Evolutionary conservation across 2,888 invertebrate genomes (phyloP).

Genomic region (Trachelus stipa): DNA sequence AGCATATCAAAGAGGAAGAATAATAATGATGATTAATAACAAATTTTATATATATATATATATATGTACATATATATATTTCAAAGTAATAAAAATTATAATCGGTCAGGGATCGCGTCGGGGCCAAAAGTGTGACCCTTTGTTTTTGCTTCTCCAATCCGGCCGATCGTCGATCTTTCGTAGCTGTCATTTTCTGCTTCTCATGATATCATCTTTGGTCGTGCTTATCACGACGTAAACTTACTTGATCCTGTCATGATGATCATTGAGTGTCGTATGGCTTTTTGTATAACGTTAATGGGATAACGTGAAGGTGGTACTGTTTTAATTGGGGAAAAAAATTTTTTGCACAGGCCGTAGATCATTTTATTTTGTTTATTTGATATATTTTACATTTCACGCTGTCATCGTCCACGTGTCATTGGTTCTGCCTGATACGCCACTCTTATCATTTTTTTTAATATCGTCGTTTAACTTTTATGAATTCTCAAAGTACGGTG

Average conservation of each 20-base stretch:
- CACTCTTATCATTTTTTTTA: conserved; percentile 55
- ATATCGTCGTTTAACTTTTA: conserved; percentile 15
- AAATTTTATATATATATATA: not conserved
- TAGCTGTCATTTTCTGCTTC: not conserved
- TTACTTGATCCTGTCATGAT: too few species aligned
- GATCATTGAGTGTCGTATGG: too few species aligned
- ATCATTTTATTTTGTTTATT: not conserved
- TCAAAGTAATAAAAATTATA: not conserved
- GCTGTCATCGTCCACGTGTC: conserved; percentile 24
- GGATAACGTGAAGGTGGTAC: too few species aligned
- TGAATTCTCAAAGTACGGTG: not conserved
- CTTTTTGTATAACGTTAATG: too few species aligned
- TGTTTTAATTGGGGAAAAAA: not conserved
- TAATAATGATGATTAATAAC: not conserved
- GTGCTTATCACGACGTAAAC: too few species aligned
- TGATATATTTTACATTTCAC: conserved; percentile 4
- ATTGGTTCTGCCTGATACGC: conserved; percentile 59
- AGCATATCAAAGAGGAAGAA: not conserved
- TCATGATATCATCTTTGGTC: not conserved
- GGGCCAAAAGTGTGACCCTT: not conserved
- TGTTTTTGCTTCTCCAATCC: not conserved
- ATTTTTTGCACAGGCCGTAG: not conserved
- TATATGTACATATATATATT: conserved; percentile 2
- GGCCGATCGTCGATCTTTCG: not conserved
- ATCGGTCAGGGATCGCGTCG: not conserved